A percentile compares a stretch with the other conserved stretches of the same genome.
These are phyloP conservation scores for Galago senegalensis DNA, from an alignment of 2,797 vertebrate genomes.

Conservation along the genomic window DNA sequence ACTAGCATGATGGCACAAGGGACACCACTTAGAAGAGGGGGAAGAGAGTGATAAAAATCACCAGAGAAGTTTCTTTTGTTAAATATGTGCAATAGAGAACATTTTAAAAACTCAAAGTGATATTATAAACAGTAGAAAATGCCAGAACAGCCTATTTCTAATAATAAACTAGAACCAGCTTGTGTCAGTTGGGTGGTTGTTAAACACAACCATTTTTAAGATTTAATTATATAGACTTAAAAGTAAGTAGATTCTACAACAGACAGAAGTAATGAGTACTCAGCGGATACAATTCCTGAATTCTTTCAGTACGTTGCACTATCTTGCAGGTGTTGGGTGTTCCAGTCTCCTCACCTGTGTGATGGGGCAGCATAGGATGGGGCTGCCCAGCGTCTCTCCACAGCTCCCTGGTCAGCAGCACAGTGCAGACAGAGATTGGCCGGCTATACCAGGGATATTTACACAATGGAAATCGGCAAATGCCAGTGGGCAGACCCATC, in stretches of 20 bases:
- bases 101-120: neutral
- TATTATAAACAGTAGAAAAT: neutral
- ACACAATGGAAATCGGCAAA: neutral
- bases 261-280: neutral
- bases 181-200: accelerated
- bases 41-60: accelerated
- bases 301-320: neutral
- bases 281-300: neutral
- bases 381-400: accelerated
- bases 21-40: accelerated
- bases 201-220: neutral
- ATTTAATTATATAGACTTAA: neutral
- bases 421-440: accelerated
- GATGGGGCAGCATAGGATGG: accelerated
- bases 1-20: accelerated
- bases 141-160: neutral
- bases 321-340: accelerated
- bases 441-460: accelerated
- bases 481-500: neutral
- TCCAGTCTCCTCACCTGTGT: accelerated
- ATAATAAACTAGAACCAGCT: accelerated
- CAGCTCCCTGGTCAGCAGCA: accelerated
- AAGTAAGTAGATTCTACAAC: neutral
- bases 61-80: too few species aligned
- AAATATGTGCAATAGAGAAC: neutral